Base-by-base conservation (phyloP, 2,888 invertebrate species). In the Busseola fusca region DNA sequence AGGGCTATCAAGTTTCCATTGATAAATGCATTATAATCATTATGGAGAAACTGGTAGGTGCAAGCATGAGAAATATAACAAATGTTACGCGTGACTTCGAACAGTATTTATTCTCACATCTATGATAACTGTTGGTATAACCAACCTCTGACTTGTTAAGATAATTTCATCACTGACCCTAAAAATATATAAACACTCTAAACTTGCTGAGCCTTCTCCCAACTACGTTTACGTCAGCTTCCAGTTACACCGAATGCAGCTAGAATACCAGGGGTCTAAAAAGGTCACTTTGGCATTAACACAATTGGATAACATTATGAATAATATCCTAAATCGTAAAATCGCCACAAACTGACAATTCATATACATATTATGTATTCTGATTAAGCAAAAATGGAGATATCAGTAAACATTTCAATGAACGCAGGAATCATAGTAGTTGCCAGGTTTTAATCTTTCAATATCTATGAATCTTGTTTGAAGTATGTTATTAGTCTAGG, bases 1-100 rank as follows among this genome's bases (percentile, higher is more conserved):
- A 83, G 37, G 70, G 75, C 48, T 66, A 76, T 73, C 73, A 42
- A 56, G 76, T 78, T 78, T 54, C 82, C 64, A 81, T 83, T 76
- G 84, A 82, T 70, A 76, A 78, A 58, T 63, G 69, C 73, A 69
- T 60, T 73, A 65, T 70, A 64, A 50, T 56, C 16, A 25, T 54
- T 76, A 76, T 60, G 64, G 73, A 66, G 66, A 60, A 67, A 67
- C 52, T 52, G 50, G 65, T 68, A 65, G 25, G 40, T 64, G 54
- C 18, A 16, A 18, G 25, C 45, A 52, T 56, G 56, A 60, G 54
- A 64, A 59, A 66, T 58, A 40, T 59, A 66, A 59, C 52, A 45
- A 54, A 59, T 34, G 30, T 25, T 16, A 45, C 62, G 25, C 48
- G 25, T 58, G 45, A 37, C 45, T 58, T 37, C 14, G 37, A 45